Evolutionary conservation across 2,797 vertebrate species (phyloP).

Genomic region (Dallia pectoralis): DNA sequence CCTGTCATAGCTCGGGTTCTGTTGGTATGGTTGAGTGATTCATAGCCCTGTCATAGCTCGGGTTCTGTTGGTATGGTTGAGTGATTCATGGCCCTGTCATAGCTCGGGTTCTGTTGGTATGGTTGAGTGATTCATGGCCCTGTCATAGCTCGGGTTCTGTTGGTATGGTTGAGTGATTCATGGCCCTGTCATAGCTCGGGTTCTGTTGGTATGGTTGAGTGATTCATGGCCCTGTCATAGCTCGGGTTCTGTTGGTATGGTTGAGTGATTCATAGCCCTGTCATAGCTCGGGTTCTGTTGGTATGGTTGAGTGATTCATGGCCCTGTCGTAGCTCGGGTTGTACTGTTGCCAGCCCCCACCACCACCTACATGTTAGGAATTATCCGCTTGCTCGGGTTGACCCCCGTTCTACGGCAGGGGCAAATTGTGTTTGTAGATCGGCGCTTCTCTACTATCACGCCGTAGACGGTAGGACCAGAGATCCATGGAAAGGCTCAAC

Average conservation of each 20-base stretch:
- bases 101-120: conserved; percentile 33
- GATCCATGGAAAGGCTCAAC: too few relatives aligned
- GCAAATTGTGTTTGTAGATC: neutral
- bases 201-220: conserved; percentile 46
- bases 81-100: conserved; percentile 37
- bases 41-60: conserved; percentile 31
- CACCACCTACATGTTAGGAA: conserved; percentile 28
- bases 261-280: conserved; percentile 45
- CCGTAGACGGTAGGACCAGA: neutral
- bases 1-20: conserved; percentile 22
- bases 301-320: conserved; percentile 49
- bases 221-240: conserved; percentile 37
- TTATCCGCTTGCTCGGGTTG: conserved; percentile 39
- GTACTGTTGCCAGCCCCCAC: too few relatives aligned
- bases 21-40: conserved; percentile 50
- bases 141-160: conserved; percentile 22
- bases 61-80: conserved; percentile 46
- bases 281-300: conserved; percentile 25
- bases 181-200: conserved; percentile 30
- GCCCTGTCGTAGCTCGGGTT: conserved; percentile 38
- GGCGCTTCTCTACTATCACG: conserved; percentile 37
- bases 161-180: conserved; percentile 51
- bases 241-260: conserved; percentile 36
- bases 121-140: conserved; percentile 46
- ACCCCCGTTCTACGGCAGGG: conserved; percentile 45